A percentile compares a stretch with the other conserved stretches of the same genome.
Evolutionary conservation across 2,113 vertebrate species (phyloP).

Genomic region (Quiscalus mexicanus): DNA sequence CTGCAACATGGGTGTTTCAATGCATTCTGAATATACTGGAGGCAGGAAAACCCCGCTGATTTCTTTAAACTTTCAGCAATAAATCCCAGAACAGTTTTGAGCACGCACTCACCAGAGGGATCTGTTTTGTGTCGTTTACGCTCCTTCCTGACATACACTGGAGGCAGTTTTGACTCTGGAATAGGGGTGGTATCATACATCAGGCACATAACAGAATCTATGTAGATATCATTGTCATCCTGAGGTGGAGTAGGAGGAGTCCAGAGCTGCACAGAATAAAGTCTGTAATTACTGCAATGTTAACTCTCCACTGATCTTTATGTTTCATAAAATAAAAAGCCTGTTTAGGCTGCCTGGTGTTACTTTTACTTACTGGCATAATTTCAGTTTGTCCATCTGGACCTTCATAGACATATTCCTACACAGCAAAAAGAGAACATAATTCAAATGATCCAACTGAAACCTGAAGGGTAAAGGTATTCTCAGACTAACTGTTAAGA

Average conservation of each 20-base stretch:
- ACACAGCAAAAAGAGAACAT: not conserved
- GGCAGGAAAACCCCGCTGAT: not conserved
- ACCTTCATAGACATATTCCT: slow-evolving; percentile 90
- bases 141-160: slow-evolving; percentile 89
- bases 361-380: slow-evolving; percentile 84
- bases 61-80: not conserved
- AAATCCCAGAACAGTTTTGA: not conserved
- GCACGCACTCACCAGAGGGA: slow-evolving; percentile 76
- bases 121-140: slow-evolving; percentile 91
- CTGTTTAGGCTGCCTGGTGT: not conserved
- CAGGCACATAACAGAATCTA: slow-evolving; percentile 92
- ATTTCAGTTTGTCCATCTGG: slow-evolving; percentile 89
- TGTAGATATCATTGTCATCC: slow-evolving; percentile 93
- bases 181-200: slow-evolving; percentile 91
- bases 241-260: slow-evolving; percentile 93
- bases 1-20: not conserved
- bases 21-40: not conserved
- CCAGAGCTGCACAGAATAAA: slow-evolving; percentile 81
- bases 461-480: not conserved
- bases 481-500: not conserved
- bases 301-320: not conserved
- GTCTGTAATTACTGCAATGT: not conserved
- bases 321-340: not conserved
- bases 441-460: not conserved
- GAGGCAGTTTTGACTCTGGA: slow-evolving; percentile 88